Conservation (phyloP, 2,113 vertebrate species). For the Osmerus eperlanus region DNA sequence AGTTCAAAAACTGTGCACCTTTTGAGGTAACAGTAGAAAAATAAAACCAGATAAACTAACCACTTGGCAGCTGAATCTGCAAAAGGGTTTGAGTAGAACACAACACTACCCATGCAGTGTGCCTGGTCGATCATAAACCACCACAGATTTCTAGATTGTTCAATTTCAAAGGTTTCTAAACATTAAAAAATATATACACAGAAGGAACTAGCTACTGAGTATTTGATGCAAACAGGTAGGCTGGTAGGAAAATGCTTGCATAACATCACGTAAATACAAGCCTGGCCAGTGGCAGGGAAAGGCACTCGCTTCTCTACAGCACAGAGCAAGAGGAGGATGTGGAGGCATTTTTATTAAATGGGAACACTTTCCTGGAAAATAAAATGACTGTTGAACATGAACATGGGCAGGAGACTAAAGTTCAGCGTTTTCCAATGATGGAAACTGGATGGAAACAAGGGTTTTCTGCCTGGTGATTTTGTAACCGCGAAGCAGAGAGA, state of each 20-base stretch:
- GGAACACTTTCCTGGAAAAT: slow-evolving; percentile 62
- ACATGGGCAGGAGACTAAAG: slow-evolving; percentile 58
- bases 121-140: slow-evolving; percentile 53
- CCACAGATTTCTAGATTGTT: slow-evolving; percentile 62
- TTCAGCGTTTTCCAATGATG: slow-evolving; percentile 70
- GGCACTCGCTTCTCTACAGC: slow-evolving; percentile 72
- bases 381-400: slow-evolving; percentile 57
- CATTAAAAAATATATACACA: slow-evolving; percentile 67
- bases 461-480: slow-evolving; percentile 56
- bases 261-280: slow-evolving; percentile 72
- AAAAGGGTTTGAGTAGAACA: slow-evolving; percentile 66
- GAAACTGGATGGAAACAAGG: slow-evolving; percentile 59
- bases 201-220: slow-evolving; percentile 61
- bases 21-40: slow-evolving; percentile 77
- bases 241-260: slow-evolving; percentile 74
- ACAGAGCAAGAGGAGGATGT: slow-evolving; percentile 61
- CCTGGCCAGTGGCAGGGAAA: slow-evolving; percentile 67
- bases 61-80: slow-evolving; percentile 69
- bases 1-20: slow-evolving; percentile 70
- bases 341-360: slow-evolving; percentile 39
- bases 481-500: slow-evolving; percentile 45
- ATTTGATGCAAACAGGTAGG: slow-evolving; percentile 69
- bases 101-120: slow-evolving; percentile 58
- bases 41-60: slow-evolving; percentile 78
- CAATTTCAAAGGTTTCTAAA: slow-evolving; percentile 64